Evolutionary conservation across 2,797 vertebrate species (phyloP).

Genomic region (Galagoides demidoff): DNA sequence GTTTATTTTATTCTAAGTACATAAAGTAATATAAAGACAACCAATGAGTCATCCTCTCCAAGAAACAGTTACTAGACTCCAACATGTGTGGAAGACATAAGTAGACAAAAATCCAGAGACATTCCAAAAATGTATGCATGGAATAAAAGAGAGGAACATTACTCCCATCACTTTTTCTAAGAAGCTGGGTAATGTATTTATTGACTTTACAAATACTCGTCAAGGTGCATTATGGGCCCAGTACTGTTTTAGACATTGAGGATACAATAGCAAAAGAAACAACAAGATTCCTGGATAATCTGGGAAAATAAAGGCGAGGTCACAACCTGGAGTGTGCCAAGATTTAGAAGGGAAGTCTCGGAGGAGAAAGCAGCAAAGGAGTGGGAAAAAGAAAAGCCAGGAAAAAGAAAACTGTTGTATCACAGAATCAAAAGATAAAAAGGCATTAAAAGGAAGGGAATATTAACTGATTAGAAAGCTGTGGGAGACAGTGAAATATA

Average conservation of each 20-base stretch:
- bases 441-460: background rate
- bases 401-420: background rate
- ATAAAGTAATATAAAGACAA: background rate
- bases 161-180: slow-evolving; percentile 4
- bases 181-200: background rate
- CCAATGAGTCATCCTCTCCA: background rate
- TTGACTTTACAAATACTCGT: background rate
- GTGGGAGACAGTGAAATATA: background rate
- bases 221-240: background rate
- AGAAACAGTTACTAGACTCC: background rate
- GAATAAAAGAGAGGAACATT: background rate
- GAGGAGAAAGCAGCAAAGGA: background rate
- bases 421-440: background rate
- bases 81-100: background rate
- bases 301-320: background rate
- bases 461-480: background rate
- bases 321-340: background rate
- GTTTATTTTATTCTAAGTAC: background rate
- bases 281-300: background rate
- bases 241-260: background rate
- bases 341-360: background rate
- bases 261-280: background rate
- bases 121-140: background rate
- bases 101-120: background rate
- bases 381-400: background rate